phyloP scores from a whole-genome alignment of 2,797 vertebrate species.

The Rhinella marina region DNA sequence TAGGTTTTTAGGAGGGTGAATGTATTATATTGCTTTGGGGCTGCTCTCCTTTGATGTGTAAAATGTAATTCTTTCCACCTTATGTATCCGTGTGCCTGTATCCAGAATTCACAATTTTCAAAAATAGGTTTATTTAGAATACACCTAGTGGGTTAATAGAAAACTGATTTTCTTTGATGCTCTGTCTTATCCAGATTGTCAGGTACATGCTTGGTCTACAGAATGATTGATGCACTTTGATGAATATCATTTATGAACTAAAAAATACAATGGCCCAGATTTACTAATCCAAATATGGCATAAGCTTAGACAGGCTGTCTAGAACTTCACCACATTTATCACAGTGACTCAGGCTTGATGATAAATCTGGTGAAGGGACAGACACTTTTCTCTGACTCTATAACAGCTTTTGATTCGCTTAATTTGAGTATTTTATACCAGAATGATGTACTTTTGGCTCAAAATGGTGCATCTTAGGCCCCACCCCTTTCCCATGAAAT shows the following conservation, averaged over 20 bases:
- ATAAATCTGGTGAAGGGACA: too few species aligned
- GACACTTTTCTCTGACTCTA: too few species aligned
- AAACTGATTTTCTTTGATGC: neutral
- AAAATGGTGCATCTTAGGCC: too few species aligned
- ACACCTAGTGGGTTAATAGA: slow-evolving; percentile 20
- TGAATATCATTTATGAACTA: neutral
- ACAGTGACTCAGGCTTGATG: too few species aligned
- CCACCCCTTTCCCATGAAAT: too few species aligned
- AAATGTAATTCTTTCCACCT: slow-evolving; percentile 48
- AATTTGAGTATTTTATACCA: too few species aligned
- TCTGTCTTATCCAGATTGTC: neutral
- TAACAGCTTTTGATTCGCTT: too few species aligned
- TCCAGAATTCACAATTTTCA: slow-evolving; percentile 28
- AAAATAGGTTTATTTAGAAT: neutral
- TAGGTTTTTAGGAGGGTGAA: slow-evolving; percentile 47
- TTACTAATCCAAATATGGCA: too few species aligned
- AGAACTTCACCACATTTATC: too few species aligned
- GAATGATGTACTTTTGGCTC: too few species aligned
- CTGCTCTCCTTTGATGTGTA: slow-evolving; percentile 39
- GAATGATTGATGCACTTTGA: neutral
- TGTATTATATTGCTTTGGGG: slow-evolving; percentile 45
- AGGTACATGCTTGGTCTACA: neutral
- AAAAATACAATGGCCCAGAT: neutral
- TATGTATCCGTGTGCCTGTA: slow-evolving; percentile 31
- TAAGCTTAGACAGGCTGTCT: too few species aligned